Base-by-base conservation (phyloP, 92 coral and sea anemone genomes). In the Umimayanthus chanpuru region DNA sequence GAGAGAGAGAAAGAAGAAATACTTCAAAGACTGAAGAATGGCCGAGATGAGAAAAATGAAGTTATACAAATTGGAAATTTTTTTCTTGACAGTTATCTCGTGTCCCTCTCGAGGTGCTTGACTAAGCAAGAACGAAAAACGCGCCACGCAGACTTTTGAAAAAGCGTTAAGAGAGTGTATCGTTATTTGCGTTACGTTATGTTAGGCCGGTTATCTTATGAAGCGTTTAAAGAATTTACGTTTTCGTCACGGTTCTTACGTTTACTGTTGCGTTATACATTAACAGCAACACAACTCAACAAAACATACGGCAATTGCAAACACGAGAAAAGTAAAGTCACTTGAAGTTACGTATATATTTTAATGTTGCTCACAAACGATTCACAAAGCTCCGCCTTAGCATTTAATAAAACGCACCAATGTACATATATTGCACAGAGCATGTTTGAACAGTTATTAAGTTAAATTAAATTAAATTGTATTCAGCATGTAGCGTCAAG, bases 1-100 rank as follows among this genome's bases (percentile, higher is more conserved):
- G 39, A 70, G 76, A 82, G 43, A 16, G 77, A 16, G 77, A 73
- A 73, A 82, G 73, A 70, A 44, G 78, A 83, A 83, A 44, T 28
- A 29, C 44, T 68, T 83, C 65, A 83, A 83, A 43, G 65, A 29
- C 23, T 38, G 78, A 41, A 23, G 87, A 70, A 80, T 4, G 16
- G 77, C 12, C 12, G 5, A 26, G 78, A 9, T 32, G 10, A 39
- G 10, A 81, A 23, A 9, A n/a, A 6, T 16, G 26, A 66, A 53
- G 26, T 38, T 64, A 11, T 26, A 38, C 79, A 44, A 4, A 29
- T 28, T 75, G 8, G 23, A 8, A 14, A 39, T n/a, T 15, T 23
- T 36, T 39, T 16, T 39, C 11, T 15, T 4, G 40, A 11, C 76
- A 8, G 25, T 0, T 21, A 20, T 20, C 25, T 61, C n/a, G 26